Conservation (phyloP, 2,888 invertebrate genomes). For the Platycheirus rosarum region DNA sequence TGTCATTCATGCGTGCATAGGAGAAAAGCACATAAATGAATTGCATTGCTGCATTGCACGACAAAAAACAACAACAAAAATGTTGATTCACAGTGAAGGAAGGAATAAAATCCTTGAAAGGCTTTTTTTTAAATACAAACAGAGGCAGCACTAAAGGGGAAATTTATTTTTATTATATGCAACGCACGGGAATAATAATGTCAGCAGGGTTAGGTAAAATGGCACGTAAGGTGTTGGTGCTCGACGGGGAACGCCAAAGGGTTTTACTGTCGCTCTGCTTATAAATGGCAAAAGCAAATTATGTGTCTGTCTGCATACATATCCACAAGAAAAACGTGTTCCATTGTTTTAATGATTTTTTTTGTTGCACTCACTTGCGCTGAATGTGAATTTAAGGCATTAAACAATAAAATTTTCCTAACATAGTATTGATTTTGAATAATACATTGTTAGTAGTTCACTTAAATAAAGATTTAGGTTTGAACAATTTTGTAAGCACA, state of each 20-base stretch:
- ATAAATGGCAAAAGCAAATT: constrained; percentile 20
- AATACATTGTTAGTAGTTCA: too few relatives aligned
- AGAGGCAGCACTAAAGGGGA: constrained; percentile 28
- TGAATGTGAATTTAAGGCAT: background rate
- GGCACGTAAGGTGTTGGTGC: constrained; percentile 62
- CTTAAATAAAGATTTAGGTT: too few relatives aligned
- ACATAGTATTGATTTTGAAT: too few relatives aligned
- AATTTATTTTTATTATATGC: constrained; percentile 44
- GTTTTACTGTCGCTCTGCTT: constrained; percentile 17
- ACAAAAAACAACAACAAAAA: background rate
- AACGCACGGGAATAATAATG: constrained; percentile 43
- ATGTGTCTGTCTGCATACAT: constrained; percentile 10
- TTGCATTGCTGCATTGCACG: constrained; percentile 38
- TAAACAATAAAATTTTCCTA: background rate
- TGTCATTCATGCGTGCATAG: constrained; percentile 49
- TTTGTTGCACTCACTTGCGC: background rate
- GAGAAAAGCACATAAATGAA: constrained; percentile 22
- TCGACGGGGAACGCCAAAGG: constrained; percentile 23
- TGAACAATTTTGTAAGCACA: too few relatives aligned
- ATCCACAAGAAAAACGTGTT: constrained; percentile 2
- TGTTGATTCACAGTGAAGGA: constrained; percentile 1
- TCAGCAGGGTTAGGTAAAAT: constrained; percentile 44
- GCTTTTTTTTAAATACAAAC: constrained; percentile 34
- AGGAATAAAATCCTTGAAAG: constrained; percentile 57
- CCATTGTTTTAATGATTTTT: constrained; percentile 35